These are phyloP conservation scores for Eremophila alpestris DNA, from an alignment of 2,797 vertebrate species.

Conservation along the genomic window DNA sequence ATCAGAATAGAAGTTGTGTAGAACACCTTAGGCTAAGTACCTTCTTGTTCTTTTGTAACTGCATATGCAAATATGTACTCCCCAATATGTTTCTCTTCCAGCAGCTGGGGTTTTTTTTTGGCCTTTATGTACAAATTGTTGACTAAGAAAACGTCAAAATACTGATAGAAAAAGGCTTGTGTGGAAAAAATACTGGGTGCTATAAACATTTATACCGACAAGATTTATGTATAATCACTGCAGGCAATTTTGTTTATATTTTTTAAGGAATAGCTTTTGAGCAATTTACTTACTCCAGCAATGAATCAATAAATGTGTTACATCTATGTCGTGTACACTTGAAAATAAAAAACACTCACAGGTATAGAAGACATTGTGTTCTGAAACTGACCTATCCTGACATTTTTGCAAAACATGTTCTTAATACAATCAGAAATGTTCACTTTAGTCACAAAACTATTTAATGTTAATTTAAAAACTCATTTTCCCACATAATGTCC, in stretches of 20 bases:
- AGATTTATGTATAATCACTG: neutral
- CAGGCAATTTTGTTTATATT: neutral
- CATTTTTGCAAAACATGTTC: neutral
- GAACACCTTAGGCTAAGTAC: conserved; percentile 13
- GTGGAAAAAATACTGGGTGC: neutral
- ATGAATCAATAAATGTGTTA: neutral
- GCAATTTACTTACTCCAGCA: neutral
- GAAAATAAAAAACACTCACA: neutral
- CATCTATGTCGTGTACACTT: neutral
- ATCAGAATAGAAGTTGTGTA: neutral
- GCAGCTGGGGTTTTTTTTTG: neutral
- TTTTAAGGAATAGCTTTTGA: neutral
- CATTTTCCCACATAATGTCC: neutral
- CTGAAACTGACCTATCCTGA: neutral
- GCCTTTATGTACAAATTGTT: neutral
- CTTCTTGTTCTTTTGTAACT: neutral
- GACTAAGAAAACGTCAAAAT: conserved; percentile 21
- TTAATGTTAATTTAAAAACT: neutral
- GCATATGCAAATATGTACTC: neutral
- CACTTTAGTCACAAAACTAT: neutral
- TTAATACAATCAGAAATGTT: neutral
- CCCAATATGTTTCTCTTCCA: neutral
- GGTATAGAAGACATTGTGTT: neutral
- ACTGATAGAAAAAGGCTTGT: neutral
- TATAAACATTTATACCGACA: neutral